Base-by-base conservation (phyloP, 1,140 invertebrate genomes). In the Heliconius melpomene region DNA sequence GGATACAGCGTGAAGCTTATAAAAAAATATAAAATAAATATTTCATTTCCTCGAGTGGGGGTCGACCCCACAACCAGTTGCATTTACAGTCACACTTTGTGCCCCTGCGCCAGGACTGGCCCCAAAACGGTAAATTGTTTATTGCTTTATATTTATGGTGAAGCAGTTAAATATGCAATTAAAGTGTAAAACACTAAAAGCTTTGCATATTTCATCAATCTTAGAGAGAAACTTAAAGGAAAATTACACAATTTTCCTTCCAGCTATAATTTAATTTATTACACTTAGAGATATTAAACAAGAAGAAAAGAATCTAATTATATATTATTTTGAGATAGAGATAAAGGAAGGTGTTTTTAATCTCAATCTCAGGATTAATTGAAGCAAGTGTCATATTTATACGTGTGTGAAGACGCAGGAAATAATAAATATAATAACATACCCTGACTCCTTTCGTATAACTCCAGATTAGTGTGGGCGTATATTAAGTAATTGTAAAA, bases 401-500 rank as follows among this genome's bases (percentile, higher is more conserved):
- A 66, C 26, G n/a, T 66, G n/a, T 66, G 26, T 29, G 13, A 36
- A 40, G 2, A 72, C 36, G 71, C 32, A 38, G 80, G 78, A 78
- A 72, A 73, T 52, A 72, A 46, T 78, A 78, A 81, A 81, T 75
- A 74, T 57, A 26, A 79, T 79, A 38, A 79, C 52, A 82, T 81
- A 75, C 76, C 66, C 32, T 36, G 75, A 75, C 60, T 79, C 77
- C 73, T 78, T 81, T 81, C 80, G 70, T 74, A 54, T 50, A 73
- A 72, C 18, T 54, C n/a, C 66, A 71, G 80, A 82, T 82, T 75
- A 82, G 73, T 70, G 80, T 81, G 40, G 78, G 78, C 77, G 77
- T 79, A 38, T 82, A 82, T 82, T 82, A 82, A 82, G 80, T 82
- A 77, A 84, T 84, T 84, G 78, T 77, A 75, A 83, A 82, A 83